These are phyloP conservation scores for Galagoides demidoff DNA, from an alignment of 2,797 vertebrate genomes.

Conservation along the genomic window DNA sequence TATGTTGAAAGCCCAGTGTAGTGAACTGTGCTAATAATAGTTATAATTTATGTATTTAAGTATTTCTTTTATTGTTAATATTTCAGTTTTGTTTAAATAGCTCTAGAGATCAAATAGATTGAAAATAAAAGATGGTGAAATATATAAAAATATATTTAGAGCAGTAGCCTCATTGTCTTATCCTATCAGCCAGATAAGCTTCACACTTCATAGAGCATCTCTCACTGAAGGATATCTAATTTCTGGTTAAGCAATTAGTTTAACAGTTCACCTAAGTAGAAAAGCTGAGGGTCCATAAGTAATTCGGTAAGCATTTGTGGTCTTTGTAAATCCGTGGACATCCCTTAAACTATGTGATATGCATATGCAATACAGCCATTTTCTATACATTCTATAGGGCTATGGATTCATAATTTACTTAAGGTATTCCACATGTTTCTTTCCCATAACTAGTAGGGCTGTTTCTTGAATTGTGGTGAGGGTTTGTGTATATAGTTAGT, in stretches of 20 bases:
- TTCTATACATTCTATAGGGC: slow-evolving; percentile 1
- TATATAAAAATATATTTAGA: not conserved
- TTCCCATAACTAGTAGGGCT: not conserved
- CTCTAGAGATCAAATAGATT: not conserved
- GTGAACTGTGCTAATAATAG: slow-evolving; percentile 3
- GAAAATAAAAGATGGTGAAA: not conserved
- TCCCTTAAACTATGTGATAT: not conserved
- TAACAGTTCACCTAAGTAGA: not conserved
- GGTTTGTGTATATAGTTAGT: not conserved
- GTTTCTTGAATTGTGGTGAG: slow-evolving; percentile 8
- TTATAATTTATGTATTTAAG: slow-evolving; percentile 27
- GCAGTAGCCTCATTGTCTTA: not conserved
- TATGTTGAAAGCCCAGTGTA: not conserved
- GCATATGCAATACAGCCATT: not conserved
- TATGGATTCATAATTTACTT: slow-evolving; percentile 15
- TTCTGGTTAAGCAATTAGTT: not conserved
- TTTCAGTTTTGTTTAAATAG: slow-evolving; percentile 33
- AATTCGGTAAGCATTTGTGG: not conserved
- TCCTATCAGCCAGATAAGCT: not conserved
- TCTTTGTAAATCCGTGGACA: not conserved
- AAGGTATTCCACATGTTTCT: slow-evolving; percentile 17
- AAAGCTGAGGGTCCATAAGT: not conserved
- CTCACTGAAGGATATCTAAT: not conserved
- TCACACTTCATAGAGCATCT: not conserved
- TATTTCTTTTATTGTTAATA: slow-evolving; percentile 37